Conservation (phyloP, 2,888 invertebrate species). For the Pachydiplax longipennis region DNA sequence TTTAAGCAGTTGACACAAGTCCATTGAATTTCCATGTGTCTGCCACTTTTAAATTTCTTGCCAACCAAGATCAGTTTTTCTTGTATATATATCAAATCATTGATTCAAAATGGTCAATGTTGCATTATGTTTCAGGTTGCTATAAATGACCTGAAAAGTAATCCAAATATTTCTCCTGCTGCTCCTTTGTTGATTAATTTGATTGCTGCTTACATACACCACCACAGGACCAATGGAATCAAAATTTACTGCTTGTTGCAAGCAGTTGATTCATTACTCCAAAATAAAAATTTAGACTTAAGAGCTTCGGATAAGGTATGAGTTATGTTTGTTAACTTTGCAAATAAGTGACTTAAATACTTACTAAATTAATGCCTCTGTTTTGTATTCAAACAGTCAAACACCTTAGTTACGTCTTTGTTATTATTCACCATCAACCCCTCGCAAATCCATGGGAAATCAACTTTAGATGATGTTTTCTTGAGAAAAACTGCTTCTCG, state of each 20-base stretch:
- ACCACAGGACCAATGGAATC: slow-evolving; percentile 11
- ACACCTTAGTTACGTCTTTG: slow-evolving; percentile 13
- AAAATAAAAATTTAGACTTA: slow-evolving; percentile 16
- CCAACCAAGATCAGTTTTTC: no score
- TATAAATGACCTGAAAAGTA: slow-evolving; percentile 46
- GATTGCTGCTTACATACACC: slow-evolving; percentile 25
- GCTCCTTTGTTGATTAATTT: slow-evolving; percentile 47
- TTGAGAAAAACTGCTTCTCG: slow-evolving; percentile 5
- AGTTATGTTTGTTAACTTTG: not conserved
- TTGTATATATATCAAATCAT: no score
- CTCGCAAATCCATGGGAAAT: slow-evolving; percentile 2
- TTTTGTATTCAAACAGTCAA: not conserved
- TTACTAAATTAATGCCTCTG: no score
- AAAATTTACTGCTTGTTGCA: slow-evolving; percentile 14
- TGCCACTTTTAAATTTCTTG: no score
- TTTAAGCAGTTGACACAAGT: no score
- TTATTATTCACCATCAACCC: not conserved
- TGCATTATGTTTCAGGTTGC: slow-evolving; percentile 46
- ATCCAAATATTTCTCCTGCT: slow-evolving; percentile 46
- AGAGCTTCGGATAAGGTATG: slow-evolving; percentile 13
- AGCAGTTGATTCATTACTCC: slow-evolving; percentile 2
- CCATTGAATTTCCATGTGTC: no score
- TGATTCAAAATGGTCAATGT: no score
- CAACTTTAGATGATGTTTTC: not conserved
- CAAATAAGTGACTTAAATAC: not conserved